These are phyloP conservation scores for Eubasilissa regina DNA, from an alignment of 1,140 invertebrate genomes.

Conservation along the genomic window DNA sequence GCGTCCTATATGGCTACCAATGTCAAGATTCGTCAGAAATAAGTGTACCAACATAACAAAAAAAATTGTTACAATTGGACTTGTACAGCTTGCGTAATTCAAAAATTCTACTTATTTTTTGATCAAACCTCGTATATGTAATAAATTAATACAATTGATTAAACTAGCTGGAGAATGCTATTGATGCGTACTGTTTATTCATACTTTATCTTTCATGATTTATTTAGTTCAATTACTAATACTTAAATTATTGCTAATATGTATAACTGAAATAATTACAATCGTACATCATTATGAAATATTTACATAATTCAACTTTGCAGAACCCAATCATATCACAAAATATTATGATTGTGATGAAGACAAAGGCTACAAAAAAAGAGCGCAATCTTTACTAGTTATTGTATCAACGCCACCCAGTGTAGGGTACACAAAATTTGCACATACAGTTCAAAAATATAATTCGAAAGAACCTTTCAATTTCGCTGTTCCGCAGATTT, in stretches of 20 bases:
- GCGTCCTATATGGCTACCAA: too few relatives aligned
- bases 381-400: conserved; percentile 86
- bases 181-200: too few relatives aligned
- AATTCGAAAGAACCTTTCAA: conserved; percentile 84
- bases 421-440: conserved; percentile 83
- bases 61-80: too few relatives aligned
- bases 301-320: conserved; percentile 1
- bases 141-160: too few relatives aligned
- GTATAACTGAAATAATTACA: neutral
- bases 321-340: conserved; percentile 72
- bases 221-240: too few relatives aligned
- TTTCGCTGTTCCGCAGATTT: conserved; percentile 77
- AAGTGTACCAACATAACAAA: too few relatives aligned
- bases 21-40: too few relatives aligned
- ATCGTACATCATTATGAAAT: neutral
- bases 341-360: conserved; percentile 76
- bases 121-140: too few relatives aligned
- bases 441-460: conserved; percentile 82
- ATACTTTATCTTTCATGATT: too few relatives aligned
- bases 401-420: conserved; percentile 87
- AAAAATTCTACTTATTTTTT: too few relatives aligned
- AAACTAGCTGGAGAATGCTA: too few relatives aligned
- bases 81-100: too few relatives aligned
- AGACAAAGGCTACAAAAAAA: conserved; percentile 78
- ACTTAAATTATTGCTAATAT: conserved; percentile 2